These are phyloP conservation scores for Spilarctia lutea DNA, from an alignment of 2,888 invertebrate species.

Conservation along the genomic window DNA sequence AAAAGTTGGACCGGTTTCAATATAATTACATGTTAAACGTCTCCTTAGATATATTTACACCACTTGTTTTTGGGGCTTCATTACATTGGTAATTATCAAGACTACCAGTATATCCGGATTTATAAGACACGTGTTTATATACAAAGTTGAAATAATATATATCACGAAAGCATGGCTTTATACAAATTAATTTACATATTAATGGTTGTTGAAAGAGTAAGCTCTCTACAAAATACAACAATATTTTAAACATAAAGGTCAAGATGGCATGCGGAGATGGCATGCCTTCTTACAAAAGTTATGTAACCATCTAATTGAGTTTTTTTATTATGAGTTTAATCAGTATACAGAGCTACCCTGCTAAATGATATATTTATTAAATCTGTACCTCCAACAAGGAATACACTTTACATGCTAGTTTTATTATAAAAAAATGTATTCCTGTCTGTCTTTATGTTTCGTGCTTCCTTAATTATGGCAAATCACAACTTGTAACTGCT, in stretches of 20 bases:
- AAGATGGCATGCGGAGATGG: too few relatives aligned
- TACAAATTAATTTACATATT: background rate
- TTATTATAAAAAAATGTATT: too few relatives aligned
- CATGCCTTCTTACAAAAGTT: too few relatives aligned
- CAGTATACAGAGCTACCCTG: background rate
- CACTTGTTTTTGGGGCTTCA: background rate
- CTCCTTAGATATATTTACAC: background rate
- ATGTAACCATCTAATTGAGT: background rate
- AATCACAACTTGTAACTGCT: too few relatives aligned
- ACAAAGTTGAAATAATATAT: background rate
- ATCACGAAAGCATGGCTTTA: background rate
- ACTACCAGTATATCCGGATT: slow-evolving; percentile 9
- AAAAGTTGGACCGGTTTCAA: slow-evolving; percentile 10
- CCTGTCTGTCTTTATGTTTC: too few relatives aligned
- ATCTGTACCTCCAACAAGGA: too few relatives aligned
- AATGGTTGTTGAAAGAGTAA: background rate
- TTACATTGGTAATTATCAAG: background rate
- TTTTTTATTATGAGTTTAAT: background rate
- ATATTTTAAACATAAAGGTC: background rate
- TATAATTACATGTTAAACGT: slow-evolving; percentile 6
- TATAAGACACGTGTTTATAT: background rate
- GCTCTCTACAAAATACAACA: background rate
- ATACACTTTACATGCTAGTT: too few relatives aligned
- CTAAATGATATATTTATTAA: too few relatives aligned
- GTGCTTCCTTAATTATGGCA: too few relatives aligned